These are phyloP conservation scores for Pelobates cultripes DNA, from an alignment of 2,797 vertebrate species.

Conservation along the genomic window DNA sequence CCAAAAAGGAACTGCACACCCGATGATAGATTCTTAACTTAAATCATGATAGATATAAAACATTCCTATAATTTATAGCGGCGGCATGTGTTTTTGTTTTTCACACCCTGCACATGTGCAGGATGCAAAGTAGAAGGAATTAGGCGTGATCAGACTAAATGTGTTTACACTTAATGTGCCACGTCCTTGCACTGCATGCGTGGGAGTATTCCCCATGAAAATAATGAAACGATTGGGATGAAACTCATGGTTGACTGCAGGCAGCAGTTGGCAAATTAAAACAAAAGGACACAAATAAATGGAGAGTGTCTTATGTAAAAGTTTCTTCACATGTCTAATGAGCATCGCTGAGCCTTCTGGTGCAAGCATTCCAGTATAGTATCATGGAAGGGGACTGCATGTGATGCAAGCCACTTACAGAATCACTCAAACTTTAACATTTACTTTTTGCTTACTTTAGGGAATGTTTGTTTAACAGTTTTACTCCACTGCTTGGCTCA, in stretches of 20 bases:
- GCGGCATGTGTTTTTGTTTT: not conserved
- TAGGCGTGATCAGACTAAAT: slow-evolving; percentile 11
- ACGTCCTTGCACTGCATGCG: not conserved
- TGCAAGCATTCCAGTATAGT: not conserved
- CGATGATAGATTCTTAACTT: too few relatives aligned
- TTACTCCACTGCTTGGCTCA: too few relatives aligned
- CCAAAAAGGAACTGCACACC: too few relatives aligned
- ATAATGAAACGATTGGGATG: slow-evolving; percentile 12
- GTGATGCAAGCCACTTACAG: not conserved
- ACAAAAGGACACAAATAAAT: slow-evolving; percentile 24
- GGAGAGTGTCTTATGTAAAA: not conserved
- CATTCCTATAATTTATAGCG: not conserved
- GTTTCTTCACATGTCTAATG: slow-evolving; percentile 1
- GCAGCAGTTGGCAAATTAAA: slow-evolving; percentile 7
- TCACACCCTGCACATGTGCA: slow-evolving; percentile 2
- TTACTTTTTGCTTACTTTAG: too few relatives aligned
- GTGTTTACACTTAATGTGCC: slow-evolving; percentile 16
- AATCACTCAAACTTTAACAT: too few relatives aligned
- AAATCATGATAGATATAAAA: not conserved
- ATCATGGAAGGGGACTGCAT: too few relatives aligned
- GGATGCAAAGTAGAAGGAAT: slow-evolving; percentile 6
- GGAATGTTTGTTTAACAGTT: too few relatives aligned
- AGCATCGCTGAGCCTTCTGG: not conserved
- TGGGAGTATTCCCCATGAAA: slow-evolving; percentile 25
- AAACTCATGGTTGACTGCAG: slow-evolving; percentile 19